These are phyloP conservation scores for Pipra filicauda DNA, from an alignment of 2,113 vertebrate genomes.

Conservation along the genomic window DNA sequence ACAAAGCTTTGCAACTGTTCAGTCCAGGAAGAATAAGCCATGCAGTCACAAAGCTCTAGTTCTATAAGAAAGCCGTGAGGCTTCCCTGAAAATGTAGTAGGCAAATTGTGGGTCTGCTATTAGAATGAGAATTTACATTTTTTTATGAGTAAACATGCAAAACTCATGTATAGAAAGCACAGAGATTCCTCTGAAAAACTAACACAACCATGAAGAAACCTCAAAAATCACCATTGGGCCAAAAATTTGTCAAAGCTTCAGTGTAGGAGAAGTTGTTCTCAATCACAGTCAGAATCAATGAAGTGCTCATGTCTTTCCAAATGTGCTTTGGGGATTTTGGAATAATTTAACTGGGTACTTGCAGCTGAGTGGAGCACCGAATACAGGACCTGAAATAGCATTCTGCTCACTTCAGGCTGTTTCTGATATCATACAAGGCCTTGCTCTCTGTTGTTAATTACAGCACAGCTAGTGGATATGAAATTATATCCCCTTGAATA, in stretches of 20 bases:
- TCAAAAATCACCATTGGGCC: not conserved
- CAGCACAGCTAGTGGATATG: not conserved
- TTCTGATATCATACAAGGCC: not conserved
- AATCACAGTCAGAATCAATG: not conserved
- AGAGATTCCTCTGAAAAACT: not conserved
- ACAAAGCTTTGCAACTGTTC: not conserved
- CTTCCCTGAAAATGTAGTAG: not conserved
- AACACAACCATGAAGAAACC: not conserved
- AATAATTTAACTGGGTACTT: not conserved
- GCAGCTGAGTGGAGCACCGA: not conserved
- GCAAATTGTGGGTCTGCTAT: not conserved
- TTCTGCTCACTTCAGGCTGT: not conserved
- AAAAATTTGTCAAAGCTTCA: not conserved
- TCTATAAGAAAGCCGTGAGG: not conserved
- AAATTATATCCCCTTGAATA: not conserved
- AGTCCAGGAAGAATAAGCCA: not conserved
- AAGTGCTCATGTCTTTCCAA: not conserved
- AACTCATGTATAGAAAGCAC: not conserved
- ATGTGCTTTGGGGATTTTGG: not conserved
- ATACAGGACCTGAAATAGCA: not conserved
- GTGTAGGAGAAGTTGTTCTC: not conserved
- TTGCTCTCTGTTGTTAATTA: not conserved
- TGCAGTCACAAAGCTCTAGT: not conserved
- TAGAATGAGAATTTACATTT: not conserved
- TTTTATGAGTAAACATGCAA: rapidly evolving